phyloP scores from a whole-genome alignment of 2,113 vertebrate species.

The Orthonyx spaldingii region DNA sequence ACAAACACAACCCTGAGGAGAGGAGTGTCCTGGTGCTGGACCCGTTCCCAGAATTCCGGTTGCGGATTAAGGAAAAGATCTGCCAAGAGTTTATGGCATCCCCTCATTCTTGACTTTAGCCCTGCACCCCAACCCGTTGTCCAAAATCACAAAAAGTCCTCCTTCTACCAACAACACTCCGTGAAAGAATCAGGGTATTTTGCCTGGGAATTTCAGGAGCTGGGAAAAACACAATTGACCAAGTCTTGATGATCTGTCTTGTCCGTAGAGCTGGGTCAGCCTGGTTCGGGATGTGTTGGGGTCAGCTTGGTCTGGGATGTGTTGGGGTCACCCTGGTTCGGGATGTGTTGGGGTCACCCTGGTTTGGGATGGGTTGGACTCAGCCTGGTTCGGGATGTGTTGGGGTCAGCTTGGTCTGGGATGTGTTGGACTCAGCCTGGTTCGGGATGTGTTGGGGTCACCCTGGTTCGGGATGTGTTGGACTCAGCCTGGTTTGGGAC shows the following conservation, averaged over 20 bases:
- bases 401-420: neutral
- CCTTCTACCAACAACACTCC: fast-evolving
- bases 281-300: neutral
- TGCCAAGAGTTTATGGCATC: too few species aligned
- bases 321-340: neutral
- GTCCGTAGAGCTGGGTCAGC: neutral
- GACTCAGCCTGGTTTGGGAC: neutral
- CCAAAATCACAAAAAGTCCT: neutral
- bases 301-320: neutral
- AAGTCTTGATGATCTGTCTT: neutral
- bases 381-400: neutral
- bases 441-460: fast-evolving
- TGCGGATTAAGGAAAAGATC: neutral
- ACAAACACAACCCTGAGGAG: neutral
- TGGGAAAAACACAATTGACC: neutral
- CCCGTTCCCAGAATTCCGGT: neutral
- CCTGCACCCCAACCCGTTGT: fast-evolving
- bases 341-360: too few species aligned
- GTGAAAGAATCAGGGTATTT: fast-evolving
- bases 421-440: too few species aligned
- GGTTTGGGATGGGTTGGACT: too few species aligned
- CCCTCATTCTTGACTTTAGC: neutral
- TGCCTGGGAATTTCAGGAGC: neutral
- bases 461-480: fast-evolving
- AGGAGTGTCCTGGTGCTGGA: neutral